Base-by-base conservation (phyloP, 2,113 vertebrate genomes). In the Chloropsis cyanopogon region DNA sequence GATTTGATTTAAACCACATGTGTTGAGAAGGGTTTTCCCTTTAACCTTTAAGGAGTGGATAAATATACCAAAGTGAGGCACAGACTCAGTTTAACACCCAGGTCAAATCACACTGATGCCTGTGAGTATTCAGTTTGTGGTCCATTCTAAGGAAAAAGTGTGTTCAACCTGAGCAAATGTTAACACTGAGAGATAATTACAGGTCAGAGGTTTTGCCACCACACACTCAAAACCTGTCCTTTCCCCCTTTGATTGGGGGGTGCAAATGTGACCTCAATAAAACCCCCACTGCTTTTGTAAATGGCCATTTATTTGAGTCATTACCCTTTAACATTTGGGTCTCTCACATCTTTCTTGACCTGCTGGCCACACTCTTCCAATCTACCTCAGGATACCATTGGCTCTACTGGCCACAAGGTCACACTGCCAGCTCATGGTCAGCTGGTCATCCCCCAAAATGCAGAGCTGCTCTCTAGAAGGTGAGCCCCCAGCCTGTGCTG, bases 181-280 rank as follows among this genome's bases (percentile, higher is more conserved):
- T 56, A 77, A 57, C 3, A 5, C 7, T 37, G 35, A 25, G 35
- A 84, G 33, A 41, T 18, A 73, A 73, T 47, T 41, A 6, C 7
- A 66, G 7, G 29, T 82, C 23, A 35, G 47, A 61, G 9, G 17
- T 54, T 76, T 82, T 0, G 0, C 14, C 16, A 47, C 11, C 24
- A 54, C 46, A 15, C 17, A 31, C 6, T 6, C n/a, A 26, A 61
- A 76, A 35, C 4, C 4, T 47, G 11, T 47, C 14, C 21, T 26
- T 22, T 53, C 14, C 20, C 17, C 23, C 11, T 41, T 47, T 0
- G 0, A 8, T 1, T 46, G 9, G 2, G 6, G 13, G 6, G 5
- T 75, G 29, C 20, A 61, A 53, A 54, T 5, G 1, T 41, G n/a
- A 21, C 29, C n/a, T 61, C 47, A 22, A 22, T 1, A 68, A 68